Conservation (phyloP, 2,113 vertebrate species). For the Chascanopsetta lugubris region DNA sequence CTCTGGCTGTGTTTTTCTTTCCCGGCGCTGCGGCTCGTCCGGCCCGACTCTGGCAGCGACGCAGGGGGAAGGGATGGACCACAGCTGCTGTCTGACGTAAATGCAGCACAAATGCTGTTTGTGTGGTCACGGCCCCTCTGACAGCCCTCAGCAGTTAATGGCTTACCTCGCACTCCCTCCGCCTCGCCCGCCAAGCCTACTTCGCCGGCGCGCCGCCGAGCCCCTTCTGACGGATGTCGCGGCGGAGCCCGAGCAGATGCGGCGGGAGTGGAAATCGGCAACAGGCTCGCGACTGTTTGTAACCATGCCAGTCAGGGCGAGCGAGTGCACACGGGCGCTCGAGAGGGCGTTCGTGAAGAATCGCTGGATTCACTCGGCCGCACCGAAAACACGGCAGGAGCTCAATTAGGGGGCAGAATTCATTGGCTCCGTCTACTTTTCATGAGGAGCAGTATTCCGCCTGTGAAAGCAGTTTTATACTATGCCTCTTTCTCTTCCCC, state of each 20-base stretch:
- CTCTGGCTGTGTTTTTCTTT: slow-evolving; percentile 59
- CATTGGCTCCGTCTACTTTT: not conserved
- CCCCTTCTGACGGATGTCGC: slow-evolving; percentile 26
- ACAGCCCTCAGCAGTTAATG: slow-evolving; percentile 69
- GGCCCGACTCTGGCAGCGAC: slow-evolving; percentile 46
- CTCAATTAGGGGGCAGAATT: not conserved
- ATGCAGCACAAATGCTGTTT: slow-evolving; percentile 73
- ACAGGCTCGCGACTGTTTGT: slow-evolving; percentile 38
- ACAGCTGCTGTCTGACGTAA: slow-evolving; percentile 79
- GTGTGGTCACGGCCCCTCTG: slow-evolving; percentile 68
- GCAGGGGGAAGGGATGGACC: slow-evolving; percentile 50
- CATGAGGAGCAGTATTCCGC: not conserved
- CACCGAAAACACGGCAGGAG: slow-evolving; percentile 4
- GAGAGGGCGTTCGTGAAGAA: not conserved
- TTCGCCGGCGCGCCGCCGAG: slow-evolving; percentile 32
- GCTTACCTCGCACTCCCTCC: slow-evolving; percentile 64
- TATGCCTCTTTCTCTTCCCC: not conserved
- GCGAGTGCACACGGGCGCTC: slow-evolving; percentile 2
- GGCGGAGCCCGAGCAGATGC: slow-evolving; percentile 41
- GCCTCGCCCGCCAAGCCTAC: slow-evolving; percentile 16
- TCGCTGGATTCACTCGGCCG: not conserved
- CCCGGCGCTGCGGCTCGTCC: slow-evolving; percentile 53
- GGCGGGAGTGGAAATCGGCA: slow-evolving; percentile 23
- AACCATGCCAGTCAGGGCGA: slow-evolving; percentile 20
- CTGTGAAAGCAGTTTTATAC: not conserved